A percentile compares a stretch with the other conserved stretches of the same genome.
Evolutionary conservation across 2,113 vertebrate genomes (phyloP).

Genomic region (Strix aluco): DNA sequence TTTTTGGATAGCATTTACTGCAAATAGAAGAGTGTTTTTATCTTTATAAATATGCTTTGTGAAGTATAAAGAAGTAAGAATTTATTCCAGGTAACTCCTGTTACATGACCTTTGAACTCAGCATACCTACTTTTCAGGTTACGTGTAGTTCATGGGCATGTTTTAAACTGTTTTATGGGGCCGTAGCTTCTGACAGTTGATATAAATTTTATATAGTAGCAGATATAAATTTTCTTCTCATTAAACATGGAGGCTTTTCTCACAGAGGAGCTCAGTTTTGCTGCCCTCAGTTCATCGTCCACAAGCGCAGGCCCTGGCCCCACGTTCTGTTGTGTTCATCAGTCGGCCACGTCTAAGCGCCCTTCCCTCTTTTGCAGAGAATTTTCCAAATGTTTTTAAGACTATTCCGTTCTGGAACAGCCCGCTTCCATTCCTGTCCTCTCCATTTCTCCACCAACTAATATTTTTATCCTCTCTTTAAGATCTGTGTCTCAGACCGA

Average conservation of each 20-base stretch:
- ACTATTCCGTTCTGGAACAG: not conserved
- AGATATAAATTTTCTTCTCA: not conserved
- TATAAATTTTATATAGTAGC: no score
- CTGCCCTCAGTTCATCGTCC: not conserved
- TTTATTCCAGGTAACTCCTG: not conserved
- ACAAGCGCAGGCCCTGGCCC: not conserved
- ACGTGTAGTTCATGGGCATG: not conserved
- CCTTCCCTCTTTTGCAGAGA: not conserved
- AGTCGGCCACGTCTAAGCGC: no score
- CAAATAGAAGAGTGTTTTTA: not conserved
- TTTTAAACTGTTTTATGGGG: not conserved
- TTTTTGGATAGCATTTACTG: not conserved
- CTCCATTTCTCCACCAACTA: not conserved
- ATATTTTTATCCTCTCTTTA: not conserved
- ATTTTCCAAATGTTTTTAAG: not conserved
- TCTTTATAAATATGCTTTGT: not conserved
- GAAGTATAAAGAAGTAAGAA: not conserved
- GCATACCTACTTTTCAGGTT: not conserved
- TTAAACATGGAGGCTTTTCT: not conserved
- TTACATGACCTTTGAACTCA: not conserved
- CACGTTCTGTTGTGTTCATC: fast-evolving
- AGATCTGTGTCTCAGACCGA: fast-evolving
- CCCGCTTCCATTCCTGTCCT: not conserved
- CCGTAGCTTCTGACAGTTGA: not conserved
- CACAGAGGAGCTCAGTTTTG: not conserved